These are phyloP conservation scores for Pseudococcus viburni DNA, from an alignment of 2,888 invertebrate species.

Conservation along the genomic window DNA sequence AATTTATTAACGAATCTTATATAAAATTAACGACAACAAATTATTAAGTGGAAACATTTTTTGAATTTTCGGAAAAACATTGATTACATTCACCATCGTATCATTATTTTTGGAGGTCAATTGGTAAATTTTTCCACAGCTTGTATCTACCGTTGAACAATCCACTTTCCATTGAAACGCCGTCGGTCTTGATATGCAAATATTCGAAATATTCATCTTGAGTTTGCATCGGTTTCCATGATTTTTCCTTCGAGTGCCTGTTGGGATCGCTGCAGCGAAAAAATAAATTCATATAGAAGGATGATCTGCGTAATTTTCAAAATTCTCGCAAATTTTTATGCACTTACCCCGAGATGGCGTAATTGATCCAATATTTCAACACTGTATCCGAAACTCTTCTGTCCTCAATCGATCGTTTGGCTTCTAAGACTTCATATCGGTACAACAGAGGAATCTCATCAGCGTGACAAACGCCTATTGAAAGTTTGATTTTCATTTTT, in stretches of 20 bases:
- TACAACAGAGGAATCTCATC: neutral
- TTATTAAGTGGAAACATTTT: too few relatives aligned
- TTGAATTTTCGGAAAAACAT: too few relatives aligned
- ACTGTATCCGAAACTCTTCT: conserved; percentile 18
- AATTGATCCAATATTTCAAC: conserved; percentile 59
- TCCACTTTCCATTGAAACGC: neutral
- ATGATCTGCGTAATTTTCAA: neutral
- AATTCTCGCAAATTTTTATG: neutral
- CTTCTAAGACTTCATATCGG: neutral
- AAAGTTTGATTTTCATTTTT: neutral
- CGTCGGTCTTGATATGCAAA: conserved; percentile 22
- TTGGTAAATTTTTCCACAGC: neutral
- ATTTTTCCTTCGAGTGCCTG: conserved; percentile 21
- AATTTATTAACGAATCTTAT: too few relatives aligned
- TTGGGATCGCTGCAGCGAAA: conserved; percentile 58
- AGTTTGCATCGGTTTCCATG: conserved; percentile 41
- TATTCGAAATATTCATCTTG: neutral
- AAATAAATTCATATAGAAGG: neutral
- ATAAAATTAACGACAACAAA: too few relatives aligned
- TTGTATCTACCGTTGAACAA: neutral
- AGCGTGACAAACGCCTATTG: conserved; percentile 13
- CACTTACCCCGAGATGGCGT: conserved; percentile 32
- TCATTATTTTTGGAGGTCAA: too few relatives aligned
- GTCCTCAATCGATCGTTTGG: neutral
- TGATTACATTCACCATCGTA: too few relatives aligned